Conservation (phyloP, 1,140 invertebrate genomes). For the Zaprionus capensis region DNA sequence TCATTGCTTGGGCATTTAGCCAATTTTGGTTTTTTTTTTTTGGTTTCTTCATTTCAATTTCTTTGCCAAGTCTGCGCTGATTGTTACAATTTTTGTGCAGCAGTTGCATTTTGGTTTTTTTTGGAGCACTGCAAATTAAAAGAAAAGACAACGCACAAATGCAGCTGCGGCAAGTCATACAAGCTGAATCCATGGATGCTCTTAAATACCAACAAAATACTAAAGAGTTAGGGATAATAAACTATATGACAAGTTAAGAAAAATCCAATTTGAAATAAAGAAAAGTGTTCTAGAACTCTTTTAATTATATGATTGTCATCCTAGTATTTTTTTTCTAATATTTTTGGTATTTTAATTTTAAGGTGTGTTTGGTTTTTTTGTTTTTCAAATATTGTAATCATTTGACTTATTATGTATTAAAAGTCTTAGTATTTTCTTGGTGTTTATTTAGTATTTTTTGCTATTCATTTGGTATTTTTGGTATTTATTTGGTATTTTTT, state of each 20-base stretch:
- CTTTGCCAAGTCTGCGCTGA: constrained; percentile 53
- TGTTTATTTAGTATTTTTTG: background rate
- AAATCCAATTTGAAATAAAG: background rate
- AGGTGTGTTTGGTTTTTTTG: background rate
- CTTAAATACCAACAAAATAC: background rate
- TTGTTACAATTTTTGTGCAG: constrained; percentile 78
- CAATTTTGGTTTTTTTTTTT: constrained; percentile 40
- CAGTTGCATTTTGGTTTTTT: constrained; percentile 45
- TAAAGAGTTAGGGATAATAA: background rate
- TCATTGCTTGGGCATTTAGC: constrained; percentile 59
- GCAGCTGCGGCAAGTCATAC: background rate
- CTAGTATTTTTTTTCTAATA: background rate
- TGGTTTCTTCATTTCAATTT: constrained; percentile 24
- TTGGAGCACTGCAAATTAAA: constrained; percentile 54
- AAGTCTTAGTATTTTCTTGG: background rate
- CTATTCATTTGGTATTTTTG: background rate
- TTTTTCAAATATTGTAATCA: background rate
- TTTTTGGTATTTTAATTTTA: background rate
- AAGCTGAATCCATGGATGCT: background rate
- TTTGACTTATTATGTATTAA: background rate
- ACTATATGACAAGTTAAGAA: background rate
- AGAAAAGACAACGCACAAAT: constrained; percentile 35
- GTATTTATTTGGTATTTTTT: background rate
- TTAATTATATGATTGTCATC: no score
- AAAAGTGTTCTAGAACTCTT: background rate